Percentiles rank a stretch among this genome's conserved stretches.
Evolutionary conservation across 2,797 vertebrate genomes (phyloP).

Genomic region (Decapterus maruadsi): DNA sequence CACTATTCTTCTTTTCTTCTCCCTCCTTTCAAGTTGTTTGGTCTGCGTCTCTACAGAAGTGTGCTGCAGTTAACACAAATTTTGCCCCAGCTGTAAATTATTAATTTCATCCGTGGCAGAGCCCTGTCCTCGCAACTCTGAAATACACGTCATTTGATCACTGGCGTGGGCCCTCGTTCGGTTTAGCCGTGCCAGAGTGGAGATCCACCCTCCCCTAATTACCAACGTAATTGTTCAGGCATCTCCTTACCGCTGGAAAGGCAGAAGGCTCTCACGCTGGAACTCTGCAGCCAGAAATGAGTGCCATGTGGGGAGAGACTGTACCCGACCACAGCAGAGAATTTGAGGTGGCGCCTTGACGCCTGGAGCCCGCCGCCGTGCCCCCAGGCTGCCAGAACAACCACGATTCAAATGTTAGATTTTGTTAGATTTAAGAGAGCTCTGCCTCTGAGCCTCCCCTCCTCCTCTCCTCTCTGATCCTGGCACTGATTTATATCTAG

Average conservation of each 20-base stretch:
- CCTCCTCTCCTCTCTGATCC: conserved; percentile 76
- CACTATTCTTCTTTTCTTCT: conserved; percentile 67
- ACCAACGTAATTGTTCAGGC: conserved; percentile 88
- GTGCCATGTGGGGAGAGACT: conserved; percentile 94
- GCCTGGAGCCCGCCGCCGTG: conserved; percentile 91
- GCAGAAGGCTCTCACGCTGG: conserved; percentile 89
- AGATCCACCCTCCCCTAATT: conserved; percentile 83
- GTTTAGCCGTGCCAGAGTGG: conserved; percentile 69
- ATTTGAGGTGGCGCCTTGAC: conserved; percentile 94
- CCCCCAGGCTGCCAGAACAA: conserved; percentile 89
- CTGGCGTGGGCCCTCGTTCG: conserved; percentile 58
- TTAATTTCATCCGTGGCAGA: conserved; percentile 70
- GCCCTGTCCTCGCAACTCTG: conserved; percentile 59
- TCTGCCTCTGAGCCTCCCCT: conserved; percentile 76
- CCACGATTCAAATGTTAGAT: conserved; percentile 92
- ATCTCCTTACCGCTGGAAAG: conserved; percentile 87
- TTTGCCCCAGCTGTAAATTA: conserved; percentile 77
- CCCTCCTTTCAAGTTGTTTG: conserved; percentile 72
- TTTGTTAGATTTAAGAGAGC: conserved; percentile 92
- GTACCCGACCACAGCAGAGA: conserved; percentile 92
- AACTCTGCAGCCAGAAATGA: conserved; percentile 90
- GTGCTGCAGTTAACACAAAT: conserved; percentile 63
- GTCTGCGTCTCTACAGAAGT: conserved; percentile 71
- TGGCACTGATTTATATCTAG: conserved; percentile 76
- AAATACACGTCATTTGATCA: conserved; percentile 75